phyloP scores from a whole-genome alignment of 2,888 invertebrate genomes.

The Chironomus tentans region DNA sequence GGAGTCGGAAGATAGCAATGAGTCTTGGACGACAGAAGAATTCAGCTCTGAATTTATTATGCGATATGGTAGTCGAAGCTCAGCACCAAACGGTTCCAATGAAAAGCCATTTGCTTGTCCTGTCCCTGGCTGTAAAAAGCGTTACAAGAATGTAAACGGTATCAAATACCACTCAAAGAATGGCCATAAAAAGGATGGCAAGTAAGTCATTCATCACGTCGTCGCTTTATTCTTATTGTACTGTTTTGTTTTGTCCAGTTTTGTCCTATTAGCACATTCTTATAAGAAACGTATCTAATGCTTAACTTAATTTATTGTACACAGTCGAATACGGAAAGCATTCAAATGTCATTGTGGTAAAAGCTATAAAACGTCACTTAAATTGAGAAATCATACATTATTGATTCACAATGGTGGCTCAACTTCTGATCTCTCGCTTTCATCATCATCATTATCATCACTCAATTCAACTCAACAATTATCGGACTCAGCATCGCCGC shows the following conservation, averaged over 20 bases:
- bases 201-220: conserved; percentile 47
- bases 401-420: conserved; percentile 14
- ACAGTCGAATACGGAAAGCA: conserved; percentile 56
- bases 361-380: conserved; percentile 73
- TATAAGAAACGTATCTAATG: too few species aligned
- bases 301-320: too few species aligned
- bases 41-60: conserved; percentile 71
- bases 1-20: conserved; percentile 72
- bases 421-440: conserved; percentile 27
- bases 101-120: conserved; percentile 80
- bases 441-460: conserved; percentile 29
- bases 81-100: conserved; percentile 40
- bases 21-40: conserved; percentile 72
- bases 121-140: conserved; percentile 76
- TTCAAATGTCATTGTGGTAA: conserved; percentile 80
- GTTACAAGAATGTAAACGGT: conserved; percentile 81
- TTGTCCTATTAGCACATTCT: too few species aligned
- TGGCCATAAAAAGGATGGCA: conserved; percentile 75
- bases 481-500: conserved; percentile 31
- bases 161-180: conserved; percentile 83
- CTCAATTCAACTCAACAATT: conserved; percentile 26
- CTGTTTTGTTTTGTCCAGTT: neutral
- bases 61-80: conserved; percentile 51
- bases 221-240: neutral
- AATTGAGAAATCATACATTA: conserved; percentile 61